Conservation (phyloP, 92 coral and sea anemone species). For the Umimayanthus kanabou region DNA sequence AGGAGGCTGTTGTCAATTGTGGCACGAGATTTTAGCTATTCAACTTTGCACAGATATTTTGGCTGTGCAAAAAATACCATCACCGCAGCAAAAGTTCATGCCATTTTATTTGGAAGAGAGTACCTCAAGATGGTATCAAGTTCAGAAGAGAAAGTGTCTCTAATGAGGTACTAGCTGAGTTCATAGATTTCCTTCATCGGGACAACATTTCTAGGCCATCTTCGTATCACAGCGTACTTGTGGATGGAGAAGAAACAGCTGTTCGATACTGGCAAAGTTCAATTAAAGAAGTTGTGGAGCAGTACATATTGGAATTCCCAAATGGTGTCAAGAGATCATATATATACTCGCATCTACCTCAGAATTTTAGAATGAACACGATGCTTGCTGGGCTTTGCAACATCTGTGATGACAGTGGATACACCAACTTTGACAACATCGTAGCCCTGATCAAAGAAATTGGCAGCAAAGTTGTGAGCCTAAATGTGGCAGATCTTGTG, state of each 20-base stretch:
- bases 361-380: not conserved
- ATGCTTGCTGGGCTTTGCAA: not conserved
- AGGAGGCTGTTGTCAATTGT: not conserved
- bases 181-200: not conserved
- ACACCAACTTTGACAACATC: constrained; percentile 5
- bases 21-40: not conserved
- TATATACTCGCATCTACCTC: not conserved
- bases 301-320: not conserved
- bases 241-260: constrained; percentile 37
- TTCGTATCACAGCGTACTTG: constrained; percentile 38
- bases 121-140: constrained; percentile 10
- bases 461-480: not conserved
- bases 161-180: not conserved
- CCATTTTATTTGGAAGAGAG: not conserved
- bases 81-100: not conserved
- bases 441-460: not conserved
- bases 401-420: not conserved
- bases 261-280: constrained; percentile 32
- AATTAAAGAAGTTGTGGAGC: not conserved
- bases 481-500: not conserved
- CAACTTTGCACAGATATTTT: not conserved
- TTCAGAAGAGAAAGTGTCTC: not conserved
- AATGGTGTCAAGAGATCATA: not conserved
- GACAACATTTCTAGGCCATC: constrained; percentile 23
- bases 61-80: not conserved